Conservation (phyloP, 2,888 invertebrate species). For the Eurytoma californica region DNA sequence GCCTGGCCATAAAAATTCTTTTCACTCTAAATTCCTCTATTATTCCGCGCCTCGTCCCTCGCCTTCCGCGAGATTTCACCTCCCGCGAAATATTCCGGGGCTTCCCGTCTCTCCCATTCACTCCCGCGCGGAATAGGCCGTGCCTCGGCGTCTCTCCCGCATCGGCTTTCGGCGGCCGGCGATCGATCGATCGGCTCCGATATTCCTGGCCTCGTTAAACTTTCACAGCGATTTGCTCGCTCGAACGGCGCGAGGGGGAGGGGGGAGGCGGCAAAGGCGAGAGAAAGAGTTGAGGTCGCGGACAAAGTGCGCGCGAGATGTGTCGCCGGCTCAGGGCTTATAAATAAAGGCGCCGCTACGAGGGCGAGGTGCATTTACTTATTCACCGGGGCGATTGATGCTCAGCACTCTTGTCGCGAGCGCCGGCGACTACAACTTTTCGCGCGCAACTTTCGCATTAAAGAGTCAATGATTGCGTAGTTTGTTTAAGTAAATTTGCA, state of each 20-base stretch:
- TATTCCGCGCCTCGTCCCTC: not conserved
- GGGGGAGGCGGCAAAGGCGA: constrained; percentile 15
- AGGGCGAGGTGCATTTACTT: constrained; percentile 41
- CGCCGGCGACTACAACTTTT: not conserved
- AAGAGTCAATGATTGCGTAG: constrained; percentile 1
- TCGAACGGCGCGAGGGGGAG: constrained; percentile 28
- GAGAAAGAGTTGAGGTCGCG: constrained; percentile 17
- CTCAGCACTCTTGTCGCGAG: not conserved
- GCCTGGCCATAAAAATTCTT: not conserved
- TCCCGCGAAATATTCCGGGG: not conserved
- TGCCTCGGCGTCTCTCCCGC: constrained; percentile 7
- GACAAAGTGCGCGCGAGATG: constrained; percentile 14
- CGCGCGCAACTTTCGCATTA: not conserved
- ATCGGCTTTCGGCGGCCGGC: constrained; percentile 1
- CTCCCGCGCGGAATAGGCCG: not conserved
- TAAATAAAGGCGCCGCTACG: constrained; percentile 35
- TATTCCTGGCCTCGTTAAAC: constrained; percentile 57
- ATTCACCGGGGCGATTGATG: constrained; percentile 53
- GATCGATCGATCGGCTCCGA: constrained; percentile 49
- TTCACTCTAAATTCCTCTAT: constrained; percentile 10
- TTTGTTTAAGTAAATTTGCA: not conserved
- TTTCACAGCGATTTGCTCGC: constrained; percentile 56
- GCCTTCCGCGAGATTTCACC: too few species aligned
- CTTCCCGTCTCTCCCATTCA: not conserved
- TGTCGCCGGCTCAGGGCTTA: constrained; percentile 25